Base-by-base conservation (phyloP, 2,113 vertebrate species). In the Turnix velox region DNA sequence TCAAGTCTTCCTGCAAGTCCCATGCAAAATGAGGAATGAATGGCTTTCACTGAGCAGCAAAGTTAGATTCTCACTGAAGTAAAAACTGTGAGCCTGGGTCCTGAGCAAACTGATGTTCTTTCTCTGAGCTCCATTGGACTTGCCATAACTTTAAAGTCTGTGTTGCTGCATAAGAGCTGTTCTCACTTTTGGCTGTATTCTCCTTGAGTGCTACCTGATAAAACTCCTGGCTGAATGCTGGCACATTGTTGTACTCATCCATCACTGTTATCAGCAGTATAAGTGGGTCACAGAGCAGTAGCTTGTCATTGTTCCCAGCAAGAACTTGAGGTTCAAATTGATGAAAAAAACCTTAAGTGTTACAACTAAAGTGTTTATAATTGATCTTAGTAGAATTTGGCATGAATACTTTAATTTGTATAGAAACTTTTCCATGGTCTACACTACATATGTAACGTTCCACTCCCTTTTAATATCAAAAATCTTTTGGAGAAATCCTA, bases 161-260 rank as follows among this genome's bases (percentile, higher is more conserved):
- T 80, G n/a, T 28, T 61, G 17, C 37, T 59, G 62, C 18, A 3
- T 20, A 31, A 54, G 54, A 72, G 24, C 28, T 2, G 2, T 76
- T 74, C 81, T 81, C 86, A 98, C 62, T 28, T 95, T 97, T 95
- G 66, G 89, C 73, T 72, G 94, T 94, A 69, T 96, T 94, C 72
- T 98, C 97, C 73, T 97, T 97, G 74, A 98, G 96, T 40, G 97
- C 96, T 45, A 97, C 97, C 76, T 98, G 97, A 87, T 98, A 98
- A 90, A 97, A 96, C n/a, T 96, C 91, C 83, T 97, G 97, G 46
- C 96, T 97, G 86, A 98, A 95, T 52, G 94, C 97, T 61, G 97
- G 97, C 51, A 92, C 92, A 92, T 97, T 98, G 73, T 98, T 98
- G 18, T 98, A 98, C 80, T 97, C 95, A 30, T 98, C 98, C 10